Evolutionary conservation across 2,797 vertebrate species (phyloP).

Genomic region (Diplodus sargus): DNA sequence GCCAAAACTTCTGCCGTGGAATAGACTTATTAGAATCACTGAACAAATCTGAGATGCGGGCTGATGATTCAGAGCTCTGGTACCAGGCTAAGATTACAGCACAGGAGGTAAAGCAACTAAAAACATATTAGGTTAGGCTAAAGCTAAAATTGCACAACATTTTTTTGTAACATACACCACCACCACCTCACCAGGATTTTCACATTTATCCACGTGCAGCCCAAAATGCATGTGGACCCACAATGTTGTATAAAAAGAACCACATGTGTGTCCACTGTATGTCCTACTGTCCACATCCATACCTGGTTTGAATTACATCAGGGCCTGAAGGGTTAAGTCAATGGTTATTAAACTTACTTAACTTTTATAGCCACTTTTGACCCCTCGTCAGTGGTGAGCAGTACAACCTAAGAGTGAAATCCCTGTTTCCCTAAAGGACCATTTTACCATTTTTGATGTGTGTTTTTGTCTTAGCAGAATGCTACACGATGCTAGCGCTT

Average conservation of each 20-base stretch:
- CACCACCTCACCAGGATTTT: constrained; percentile 23
- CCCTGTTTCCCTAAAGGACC: background rate
- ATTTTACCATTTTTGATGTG: background rate
- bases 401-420: constrained; percentile 1
- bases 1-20: background rate
- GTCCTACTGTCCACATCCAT: constrained; percentile 30
- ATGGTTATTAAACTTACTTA: constrained; percentile 32
- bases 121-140: constrained; percentile 6
- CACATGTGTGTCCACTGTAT: constrained; percentile 34
- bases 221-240: constrained; percentile 27
- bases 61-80: background rate
- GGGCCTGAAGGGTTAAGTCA: constrained; percentile 30
- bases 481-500: background rate
- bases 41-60: background rate
- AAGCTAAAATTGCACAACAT: constrained; percentile 37
- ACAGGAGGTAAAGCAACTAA: constrained; percentile 25
- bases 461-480: background rate
- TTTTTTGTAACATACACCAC: constrained; percentile 31
- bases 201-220: constrained; percentile 16
- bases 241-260: constrained; percentile 47
- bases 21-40: background rate
- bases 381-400: background rate
- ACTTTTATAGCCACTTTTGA: background rate
- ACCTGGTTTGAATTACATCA: constrained; percentile 33
- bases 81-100: constrained; percentile 15